Evolutionary conservation across 2,113 vertebrate species (phyloP).

Genomic region (Trichomycterus rosablanca): DNA sequence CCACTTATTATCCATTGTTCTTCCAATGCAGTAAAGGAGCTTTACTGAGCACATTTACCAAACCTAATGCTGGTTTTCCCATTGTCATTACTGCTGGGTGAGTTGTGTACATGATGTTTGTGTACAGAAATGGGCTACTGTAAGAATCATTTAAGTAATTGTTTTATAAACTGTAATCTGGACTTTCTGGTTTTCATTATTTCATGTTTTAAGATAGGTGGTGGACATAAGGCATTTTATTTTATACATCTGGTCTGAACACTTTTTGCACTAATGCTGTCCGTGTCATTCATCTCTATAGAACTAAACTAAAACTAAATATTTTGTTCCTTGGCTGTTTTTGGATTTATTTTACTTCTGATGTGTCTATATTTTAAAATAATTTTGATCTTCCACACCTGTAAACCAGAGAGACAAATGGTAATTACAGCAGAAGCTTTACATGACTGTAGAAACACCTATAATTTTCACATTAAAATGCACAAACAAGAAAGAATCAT

Average conservation of each 20-base stretch:
- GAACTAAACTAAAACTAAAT: constrained; percentile 24
- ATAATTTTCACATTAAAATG: too few species aligned
- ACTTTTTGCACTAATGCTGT: constrained; percentile 20
- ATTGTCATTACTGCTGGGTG: constrained; percentile 4
- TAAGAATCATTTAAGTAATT: neutral
- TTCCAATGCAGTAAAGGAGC: constrained; percentile 16
- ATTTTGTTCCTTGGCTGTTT: constrained; percentile 1
- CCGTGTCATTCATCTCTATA: constrained; percentile 1
- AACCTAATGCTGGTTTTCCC: constrained; percentile 35
- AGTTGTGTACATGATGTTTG: neutral
- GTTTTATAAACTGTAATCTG: constrained; percentile 13
- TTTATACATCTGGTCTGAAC: neutral
- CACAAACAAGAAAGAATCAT: too few species aligned
- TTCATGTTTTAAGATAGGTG: constrained; percentile 5
- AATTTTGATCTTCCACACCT: too few species aligned
- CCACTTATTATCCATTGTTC: constrained; percentile 4
- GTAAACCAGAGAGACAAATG: too few species aligned
- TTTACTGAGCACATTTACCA: constrained; percentile 42
- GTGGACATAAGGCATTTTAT: too few species aligned
- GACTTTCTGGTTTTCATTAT: constrained; percentile 15
- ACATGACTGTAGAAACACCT: too few species aligned
- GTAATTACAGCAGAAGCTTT: too few species aligned
- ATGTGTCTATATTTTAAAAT: too few species aligned
- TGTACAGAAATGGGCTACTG: constrained; percentile 2
- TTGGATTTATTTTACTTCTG: too few species aligned